Evolutionary conservation across 2,113 vertebrate species (phyloP).

Genomic region (Coturnix japonica): DNA sequence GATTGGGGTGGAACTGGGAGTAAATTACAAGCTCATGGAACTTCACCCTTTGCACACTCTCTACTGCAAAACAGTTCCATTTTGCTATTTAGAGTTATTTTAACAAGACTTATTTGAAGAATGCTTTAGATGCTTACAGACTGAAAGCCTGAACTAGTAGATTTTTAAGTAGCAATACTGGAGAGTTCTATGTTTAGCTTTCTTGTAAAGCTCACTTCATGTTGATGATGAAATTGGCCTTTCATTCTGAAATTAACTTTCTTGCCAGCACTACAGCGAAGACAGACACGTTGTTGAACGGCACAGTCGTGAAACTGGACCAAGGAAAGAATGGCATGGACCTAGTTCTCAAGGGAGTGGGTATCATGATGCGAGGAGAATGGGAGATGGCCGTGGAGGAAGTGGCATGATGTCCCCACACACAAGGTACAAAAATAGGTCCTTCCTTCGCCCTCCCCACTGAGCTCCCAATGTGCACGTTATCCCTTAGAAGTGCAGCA

Average conservation of each 20-base stretch:
- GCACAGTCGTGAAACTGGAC: constrained; percentile 86
- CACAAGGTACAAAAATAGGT: constrained; percentile 82
- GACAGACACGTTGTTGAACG: constrained; percentile 92
- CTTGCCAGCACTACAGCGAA: constrained; percentile 84
- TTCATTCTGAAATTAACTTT: not conserved
- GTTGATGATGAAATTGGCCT: accelerated
- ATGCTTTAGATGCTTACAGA: not conserved
- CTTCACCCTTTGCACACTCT: accelerated
- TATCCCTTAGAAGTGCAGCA: not conserved
- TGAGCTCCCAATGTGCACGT: not conserved
- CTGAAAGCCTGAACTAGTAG: not conserved
- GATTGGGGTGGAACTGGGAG: not conserved
- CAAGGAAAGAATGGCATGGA: constrained; percentile 94
- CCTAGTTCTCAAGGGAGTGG: constrained; percentile 86
- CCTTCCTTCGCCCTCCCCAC: not conserved
- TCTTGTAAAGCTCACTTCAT: not conserved
- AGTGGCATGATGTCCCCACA: constrained; percentile 87
- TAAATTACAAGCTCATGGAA: not conserved
- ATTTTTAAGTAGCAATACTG: accelerated
- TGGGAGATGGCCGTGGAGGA: constrained; percentile 84
- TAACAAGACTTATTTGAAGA: not conserved
- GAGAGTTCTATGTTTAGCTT: not conserved
- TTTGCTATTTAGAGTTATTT: not conserved
- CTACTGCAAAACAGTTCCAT: not conserved
- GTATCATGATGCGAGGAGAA: constrained; percentile 85